These are phyloP conservation scores for Xestia c-nigrum DNA, from an alignment of 2,888 invertebrate genomes.

Conservation along the genomic window DNA sequence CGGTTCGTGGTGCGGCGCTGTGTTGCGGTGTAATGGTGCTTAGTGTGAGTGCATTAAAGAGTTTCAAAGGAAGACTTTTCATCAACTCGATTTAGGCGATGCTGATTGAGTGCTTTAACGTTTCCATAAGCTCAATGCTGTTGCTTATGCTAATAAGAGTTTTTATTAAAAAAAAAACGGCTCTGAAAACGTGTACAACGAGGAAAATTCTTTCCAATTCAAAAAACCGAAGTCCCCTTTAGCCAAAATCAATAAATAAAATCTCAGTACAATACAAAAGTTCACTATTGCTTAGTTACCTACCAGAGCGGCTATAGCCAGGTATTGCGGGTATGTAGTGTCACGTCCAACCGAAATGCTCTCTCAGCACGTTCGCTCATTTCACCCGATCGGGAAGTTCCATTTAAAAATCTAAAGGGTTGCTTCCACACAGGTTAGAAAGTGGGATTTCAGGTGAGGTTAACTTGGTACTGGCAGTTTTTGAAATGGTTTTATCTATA, in stretches of 20 bases:
- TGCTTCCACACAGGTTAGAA: constrained; percentile 3
- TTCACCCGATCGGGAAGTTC: constrained; percentile 57
- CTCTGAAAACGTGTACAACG: no score
- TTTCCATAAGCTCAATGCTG: no score
- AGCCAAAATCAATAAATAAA: constrained; percentile 26
- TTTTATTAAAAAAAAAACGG: no score
- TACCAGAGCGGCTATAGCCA: background rate
- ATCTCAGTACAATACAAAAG: constrained; percentile 8
- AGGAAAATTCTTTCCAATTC: background rate
- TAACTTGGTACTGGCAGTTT: background rate
- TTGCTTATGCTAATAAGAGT: no score
- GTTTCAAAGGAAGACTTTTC: no score
- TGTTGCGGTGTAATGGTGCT: no score
- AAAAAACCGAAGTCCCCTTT: background rate
- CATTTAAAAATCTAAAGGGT: constrained; percentile 63
- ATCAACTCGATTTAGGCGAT: no score
- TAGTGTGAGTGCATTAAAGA: no score
- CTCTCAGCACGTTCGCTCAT: constrained; percentile 65
- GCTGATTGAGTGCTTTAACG: no score
- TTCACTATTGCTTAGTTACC: constrained; percentile 17
- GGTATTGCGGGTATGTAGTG: constrained; percentile 55
- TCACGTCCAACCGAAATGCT: constrained; percentile 56
- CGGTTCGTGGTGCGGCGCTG: no score
- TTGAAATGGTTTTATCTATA: background rate
- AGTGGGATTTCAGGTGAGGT: background rate